Percentiles rank a stretch among this genome's conserved stretches.
Evolutionary conservation across 2,888 invertebrate genomes (phyloP).

Genomic region (Drosophila fulvimacula): DNA sequence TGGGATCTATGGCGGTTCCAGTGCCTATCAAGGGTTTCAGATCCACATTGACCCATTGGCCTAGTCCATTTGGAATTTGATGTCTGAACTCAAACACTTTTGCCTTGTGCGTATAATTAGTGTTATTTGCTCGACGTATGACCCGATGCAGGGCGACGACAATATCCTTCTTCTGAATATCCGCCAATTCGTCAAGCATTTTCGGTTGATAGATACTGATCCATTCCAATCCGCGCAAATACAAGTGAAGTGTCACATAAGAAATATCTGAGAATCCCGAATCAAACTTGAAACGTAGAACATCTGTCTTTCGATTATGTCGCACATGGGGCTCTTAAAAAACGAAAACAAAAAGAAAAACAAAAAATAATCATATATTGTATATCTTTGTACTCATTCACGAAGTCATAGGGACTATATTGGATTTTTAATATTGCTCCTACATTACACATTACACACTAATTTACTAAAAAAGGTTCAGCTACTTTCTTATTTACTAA

Average conservation of each 20-base stretch:
- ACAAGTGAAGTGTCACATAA: slow-evolving; percentile 81
- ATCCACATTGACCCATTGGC: slow-evolving; percentile 90
- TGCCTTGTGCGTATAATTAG: slow-evolving; percentile 75
- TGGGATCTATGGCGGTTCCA: slow-evolving; percentile 83
- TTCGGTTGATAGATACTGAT: slow-evolving; percentile 72
- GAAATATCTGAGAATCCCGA: slow-evolving; percentile 78
- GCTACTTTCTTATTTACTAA: no score
- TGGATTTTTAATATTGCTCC: no score
- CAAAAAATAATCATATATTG: background rate
- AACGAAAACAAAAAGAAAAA: background rate
- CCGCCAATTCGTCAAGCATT: slow-evolving; percentile 48
- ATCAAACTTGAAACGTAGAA: slow-evolving; percentile 81
- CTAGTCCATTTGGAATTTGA: slow-evolving; percentile 81
- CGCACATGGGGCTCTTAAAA: slow-evolving; percentile 76
- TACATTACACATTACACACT: no score
- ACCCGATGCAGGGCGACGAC: slow-evolving; percentile 78
- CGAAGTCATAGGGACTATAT: no score
- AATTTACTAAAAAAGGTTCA: background rate
- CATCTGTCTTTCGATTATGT: slow-evolving; percentile 81
- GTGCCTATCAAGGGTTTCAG: slow-evolving; percentile 89
- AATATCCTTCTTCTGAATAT: slow-evolving; percentile 65
- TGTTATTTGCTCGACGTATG: slow-evolving; percentile 74
- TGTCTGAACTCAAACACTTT: slow-evolving; percentile 80
- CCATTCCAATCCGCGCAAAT: slow-evolving; percentile 83
- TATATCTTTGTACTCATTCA: background rate